These are phyloP conservation scores for Callipepla squamata DNA, from an alignment of 2,113 vertebrate species.

Conservation along the genomic window DNA sequence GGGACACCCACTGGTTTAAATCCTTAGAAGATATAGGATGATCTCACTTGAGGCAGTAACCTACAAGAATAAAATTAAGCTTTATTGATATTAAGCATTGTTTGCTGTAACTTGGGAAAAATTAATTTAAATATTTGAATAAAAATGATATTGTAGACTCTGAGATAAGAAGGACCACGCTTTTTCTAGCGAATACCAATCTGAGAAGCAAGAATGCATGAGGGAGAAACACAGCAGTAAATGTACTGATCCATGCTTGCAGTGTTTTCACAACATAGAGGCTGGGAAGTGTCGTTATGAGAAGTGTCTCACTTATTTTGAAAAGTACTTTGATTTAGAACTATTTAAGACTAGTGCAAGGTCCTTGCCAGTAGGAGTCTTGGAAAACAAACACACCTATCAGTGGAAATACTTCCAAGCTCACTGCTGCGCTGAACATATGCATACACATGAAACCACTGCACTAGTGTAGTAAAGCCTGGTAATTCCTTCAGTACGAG, in stretches of 20 bases:
- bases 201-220: rapidly evolving
- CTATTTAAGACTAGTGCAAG: not conserved
- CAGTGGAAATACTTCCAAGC: not conserved
- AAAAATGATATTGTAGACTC: not conserved
- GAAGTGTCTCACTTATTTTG: not conserved
- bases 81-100: not conserved
- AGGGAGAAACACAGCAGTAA: not conserved
- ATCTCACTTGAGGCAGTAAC: not conserved
- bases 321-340: not conserved
- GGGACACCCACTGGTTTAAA: not conserved
- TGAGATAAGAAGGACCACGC: not conserved
- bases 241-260: not conserved
- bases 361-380: not conserved
- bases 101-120: not conserved
- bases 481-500: not conserved
- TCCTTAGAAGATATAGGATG: not conserved
- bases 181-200: not conserved
- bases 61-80: not conserved
- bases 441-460: not conserved
- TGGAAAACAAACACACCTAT: not conserved
- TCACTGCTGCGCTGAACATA: not conserved
- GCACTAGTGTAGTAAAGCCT: not conserved
- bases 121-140: not conserved
- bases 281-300: not conserved
- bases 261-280: not conserved